phyloP scores from a whole-genome alignment of 2,113 vertebrate genomes.

The Lampris incognitus region DNA sequence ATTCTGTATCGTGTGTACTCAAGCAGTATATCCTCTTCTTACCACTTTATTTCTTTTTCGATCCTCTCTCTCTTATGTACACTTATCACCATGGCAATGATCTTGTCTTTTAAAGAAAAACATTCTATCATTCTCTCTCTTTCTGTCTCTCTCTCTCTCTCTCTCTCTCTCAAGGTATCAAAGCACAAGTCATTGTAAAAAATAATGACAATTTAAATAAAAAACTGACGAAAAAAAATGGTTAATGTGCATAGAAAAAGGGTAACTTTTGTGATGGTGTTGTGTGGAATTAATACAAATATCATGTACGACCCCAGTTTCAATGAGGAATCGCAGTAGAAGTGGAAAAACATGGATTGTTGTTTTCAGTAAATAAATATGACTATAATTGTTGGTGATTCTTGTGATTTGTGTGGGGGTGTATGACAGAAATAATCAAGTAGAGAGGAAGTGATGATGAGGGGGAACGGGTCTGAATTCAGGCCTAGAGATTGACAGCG shows the following conservation, averaged over 20 bases:
- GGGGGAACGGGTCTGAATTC: not conserved
- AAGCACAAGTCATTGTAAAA: constrained; percentile 84
- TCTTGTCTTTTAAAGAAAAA: constrained; percentile 78
- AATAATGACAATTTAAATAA: constrained; percentile 63
- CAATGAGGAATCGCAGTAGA: constrained; percentile 78
- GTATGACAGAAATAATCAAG: not conserved
- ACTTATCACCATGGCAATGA: constrained; percentile 61
- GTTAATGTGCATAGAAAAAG: constrained; percentile 73
- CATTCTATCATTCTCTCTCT: not conserved
- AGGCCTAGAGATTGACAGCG: too few relatives aligned
- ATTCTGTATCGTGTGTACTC: constrained; percentile 79
- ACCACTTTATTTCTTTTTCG: constrained; percentile 69
- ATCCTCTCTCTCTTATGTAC: constrained; percentile 65
- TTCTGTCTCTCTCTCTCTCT: constrained; percentile 37
- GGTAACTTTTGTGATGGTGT: constrained; percentile 82
- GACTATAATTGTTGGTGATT: constrained; percentile 62
- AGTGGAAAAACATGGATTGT: constrained; percentile 79
- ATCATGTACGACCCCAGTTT: constrained; percentile 79
- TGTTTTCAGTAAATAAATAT: constrained; percentile 85
- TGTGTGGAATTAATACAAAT: constrained; percentile 79
- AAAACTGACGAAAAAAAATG: constrained; percentile 61
- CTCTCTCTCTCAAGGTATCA: constrained; percentile 76
- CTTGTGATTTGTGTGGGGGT: constrained; percentile 23
- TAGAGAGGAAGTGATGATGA: too few relatives aligned
- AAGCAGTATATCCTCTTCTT: constrained; percentile 78